Evolutionary conservation across 2,888 invertebrate species (phyloP), one percentile per base, ranked within the genome.

Genomic region (Dione vanillae): DNA sequence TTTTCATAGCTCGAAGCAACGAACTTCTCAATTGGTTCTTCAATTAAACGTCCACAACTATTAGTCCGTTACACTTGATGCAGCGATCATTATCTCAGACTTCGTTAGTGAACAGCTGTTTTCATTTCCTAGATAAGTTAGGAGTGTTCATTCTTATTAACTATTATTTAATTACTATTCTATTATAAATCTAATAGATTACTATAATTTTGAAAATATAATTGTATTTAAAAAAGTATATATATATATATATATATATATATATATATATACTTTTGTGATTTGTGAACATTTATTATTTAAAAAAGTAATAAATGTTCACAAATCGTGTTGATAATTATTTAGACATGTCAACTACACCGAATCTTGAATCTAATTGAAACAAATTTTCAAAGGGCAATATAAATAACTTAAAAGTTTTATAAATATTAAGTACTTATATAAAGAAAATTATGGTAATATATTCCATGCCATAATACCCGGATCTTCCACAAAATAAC

Each of bases 11-110:
- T 75, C 61, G 68, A 69, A 76, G 71, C 70, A 75, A 75, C 75
- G 78, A 84, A 84, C 80, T 85, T 85, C 77, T 74, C 79, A 80
- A 84, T 82, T 83, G 80, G 83, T 82, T 67, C 65, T 82, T 82
- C 83, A 84, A 86, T 83, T 85, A 83, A 84, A 83, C 78, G 64
- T 65, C 67, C 59, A 69, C 72, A 72, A 68, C 74, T 72, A 72
- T 67, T 62, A 72, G 67, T 70, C 70, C 62, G 69, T 73, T 71
- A 75, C 72, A 74, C 74, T 74, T 68, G 72, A 74, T 74, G 70
- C 73, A 71, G 64, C 67, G 66, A 70, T 74, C 74, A 72, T 67
- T 74, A 74, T 73, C 73, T 66, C 65, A 73, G 67, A 71, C 65
- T 71, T 69, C 73, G 73, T 67, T 70, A 70, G 67, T 56, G 69